These are phyloP conservation scores for Riparia riparia DNA, from an alignment of 2,113 vertebrate species.

Conservation along the genomic window DNA sequence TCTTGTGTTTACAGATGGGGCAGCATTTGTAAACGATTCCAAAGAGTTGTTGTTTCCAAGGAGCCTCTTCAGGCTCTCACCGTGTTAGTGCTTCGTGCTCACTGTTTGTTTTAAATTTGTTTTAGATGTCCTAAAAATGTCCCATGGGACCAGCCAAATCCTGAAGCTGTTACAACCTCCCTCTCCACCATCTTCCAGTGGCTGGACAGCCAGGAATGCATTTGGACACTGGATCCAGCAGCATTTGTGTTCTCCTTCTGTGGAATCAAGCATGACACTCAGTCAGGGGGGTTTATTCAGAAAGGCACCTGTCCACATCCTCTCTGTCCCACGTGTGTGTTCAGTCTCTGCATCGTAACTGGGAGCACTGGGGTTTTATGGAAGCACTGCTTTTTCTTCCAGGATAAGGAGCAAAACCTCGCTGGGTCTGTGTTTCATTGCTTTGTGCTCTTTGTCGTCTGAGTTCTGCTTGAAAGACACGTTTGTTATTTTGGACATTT, in stretches of 20 bases:
- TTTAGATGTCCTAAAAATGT: background rate
- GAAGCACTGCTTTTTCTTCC: background rate
- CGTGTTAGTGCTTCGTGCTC: background rate
- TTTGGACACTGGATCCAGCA: background rate
- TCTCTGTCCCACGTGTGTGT: background rate
- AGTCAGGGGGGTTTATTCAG: background rate
- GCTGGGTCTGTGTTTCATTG: background rate
- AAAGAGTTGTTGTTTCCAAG: slow-evolving; percentile 19
- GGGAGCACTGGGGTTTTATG: background rate
- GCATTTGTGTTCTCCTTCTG: background rate
- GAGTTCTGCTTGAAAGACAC: background rate
- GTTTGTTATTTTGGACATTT: background rate
- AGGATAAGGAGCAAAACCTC: background rate
- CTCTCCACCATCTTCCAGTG: background rate
- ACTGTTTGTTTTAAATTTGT: background rate
- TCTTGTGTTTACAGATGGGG: slow-evolving; percentile 70
- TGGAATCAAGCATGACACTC: accelerated
- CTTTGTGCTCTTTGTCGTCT: background rate
- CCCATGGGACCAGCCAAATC: background rate
- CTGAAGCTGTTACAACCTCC: background rate
- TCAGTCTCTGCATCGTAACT: background rate
- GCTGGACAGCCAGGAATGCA: background rate
- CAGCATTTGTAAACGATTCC: slow-evolving; percentile 50
- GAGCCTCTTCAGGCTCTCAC: background rate
- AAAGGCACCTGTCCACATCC: background rate